These are phyloP conservation scores for Macrosteles quadrilineatus DNA, from an alignment of 1,140 invertebrate genomes.

Conservation along the genomic window DNA sequence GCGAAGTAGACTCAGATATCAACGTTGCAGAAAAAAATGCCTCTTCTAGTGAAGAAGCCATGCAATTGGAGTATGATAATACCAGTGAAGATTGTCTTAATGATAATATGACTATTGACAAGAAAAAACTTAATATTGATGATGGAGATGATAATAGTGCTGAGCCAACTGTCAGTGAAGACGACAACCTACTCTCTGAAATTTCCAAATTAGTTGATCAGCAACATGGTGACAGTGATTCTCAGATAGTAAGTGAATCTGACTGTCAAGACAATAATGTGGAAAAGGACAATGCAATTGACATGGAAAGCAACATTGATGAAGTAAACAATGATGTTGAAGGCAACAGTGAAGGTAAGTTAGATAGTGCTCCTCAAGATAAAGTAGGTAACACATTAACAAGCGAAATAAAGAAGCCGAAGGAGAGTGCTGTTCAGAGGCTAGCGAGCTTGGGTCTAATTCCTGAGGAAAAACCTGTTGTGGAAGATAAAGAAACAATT, in stretches of 20 bases:
- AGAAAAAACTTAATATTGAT: too few species aligned
- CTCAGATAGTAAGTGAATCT: background rate
- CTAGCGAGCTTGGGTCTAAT: constrained; percentile 2
- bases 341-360: too few species aligned
- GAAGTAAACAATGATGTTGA: background rate
- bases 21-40: too few species aligned
- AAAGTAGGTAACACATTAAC: too few species aligned
- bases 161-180: too few species aligned
- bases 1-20: too few species aligned
- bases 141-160: too few species aligned
- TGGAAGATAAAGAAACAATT: background rate
- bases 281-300: background rate
- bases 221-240: background rate
- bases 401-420: background rate
- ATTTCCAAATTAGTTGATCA: constrained; percentile 8
- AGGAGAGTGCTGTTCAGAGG: background rate
- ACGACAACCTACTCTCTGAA: background rate
- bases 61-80: too few species aligned
- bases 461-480: background rate
- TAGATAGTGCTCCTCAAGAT: background rate
- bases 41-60: too few species aligned
- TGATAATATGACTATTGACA: too few species aligned
- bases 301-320: background rate
- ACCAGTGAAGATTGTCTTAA: too few species aligned
- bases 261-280: background rate